phyloP scores from a whole-genome alignment of 2,888 invertebrate genomes.

The Anoncus sp. region DNA sequence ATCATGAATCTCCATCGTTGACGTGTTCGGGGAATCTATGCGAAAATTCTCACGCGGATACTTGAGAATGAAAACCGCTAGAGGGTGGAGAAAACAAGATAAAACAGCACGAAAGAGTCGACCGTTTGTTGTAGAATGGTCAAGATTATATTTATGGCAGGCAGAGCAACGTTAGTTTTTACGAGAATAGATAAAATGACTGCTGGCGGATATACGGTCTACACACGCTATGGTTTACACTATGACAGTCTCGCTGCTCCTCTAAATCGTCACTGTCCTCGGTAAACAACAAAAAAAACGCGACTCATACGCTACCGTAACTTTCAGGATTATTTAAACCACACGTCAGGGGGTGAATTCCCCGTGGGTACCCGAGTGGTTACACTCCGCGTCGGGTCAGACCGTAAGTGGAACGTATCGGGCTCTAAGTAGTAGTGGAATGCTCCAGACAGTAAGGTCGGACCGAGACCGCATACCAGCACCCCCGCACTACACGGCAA shows the following conservation, averaged over 20 bases:
- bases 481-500: constrained; percentile 26
- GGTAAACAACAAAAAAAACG: constrained; percentile 11
- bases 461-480: constrained; percentile 58
- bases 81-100: neutral
- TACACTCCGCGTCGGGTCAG: constrained; percentile 68
- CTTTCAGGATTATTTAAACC: constrained; percentile 49
- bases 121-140: constrained; percentile 20
- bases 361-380: constrained; percentile 59
- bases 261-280: constrained; percentile 39
- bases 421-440: constrained; percentile 74
- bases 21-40: constrained; percentile 20
- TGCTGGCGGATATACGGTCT: neutral
- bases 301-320: constrained; percentile 23
- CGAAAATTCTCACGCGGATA: constrained; percentile 27
- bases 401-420: constrained; percentile 78
- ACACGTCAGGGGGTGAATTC: constrained; percentile 58
- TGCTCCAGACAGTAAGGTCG: constrained; percentile 67
- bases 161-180: constrained; percentile 19
- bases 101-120: constrained; percentile 10
- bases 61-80: constrained; percentile 39
- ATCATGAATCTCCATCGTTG: constrained; percentile 53
- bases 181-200: constrained; percentile 42
- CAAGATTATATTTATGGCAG: constrained; percentile 44
- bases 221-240: neutral
- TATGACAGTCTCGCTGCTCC: constrained; percentile 7